phyloP scores from a whole-genome alignment of 2,113 vertebrate species.

The Motacilla tschutschensis region DNA sequence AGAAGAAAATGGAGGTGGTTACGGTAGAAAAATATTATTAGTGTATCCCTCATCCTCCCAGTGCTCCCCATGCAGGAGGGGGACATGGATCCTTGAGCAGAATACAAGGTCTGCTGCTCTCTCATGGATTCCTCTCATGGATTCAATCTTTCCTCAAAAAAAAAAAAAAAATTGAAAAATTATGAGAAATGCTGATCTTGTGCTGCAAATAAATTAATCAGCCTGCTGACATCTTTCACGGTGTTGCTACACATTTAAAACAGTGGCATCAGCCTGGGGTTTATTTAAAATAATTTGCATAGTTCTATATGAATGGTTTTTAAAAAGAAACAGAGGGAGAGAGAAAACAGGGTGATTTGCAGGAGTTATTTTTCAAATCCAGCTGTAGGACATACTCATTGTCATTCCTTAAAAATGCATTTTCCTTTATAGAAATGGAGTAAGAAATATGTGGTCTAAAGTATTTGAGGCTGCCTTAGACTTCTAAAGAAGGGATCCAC shows the following conservation, averaged over 20 bases:
- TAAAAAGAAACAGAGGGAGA: neutral
- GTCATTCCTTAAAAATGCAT: neutral
- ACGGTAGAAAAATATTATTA: slow-evolving; percentile 20
- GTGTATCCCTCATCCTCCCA: slow-evolving; percentile 11
- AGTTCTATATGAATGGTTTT: slow-evolving; percentile 25
- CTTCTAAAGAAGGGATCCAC: slow-evolving; percentile 5
- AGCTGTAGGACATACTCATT: slow-evolving; percentile 3
- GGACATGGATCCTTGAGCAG: slow-evolving; percentile 39
- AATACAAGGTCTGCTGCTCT: slow-evolving; percentile 7
- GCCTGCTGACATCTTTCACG: neutral
- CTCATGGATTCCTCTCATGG: slow-evolving; percentile 15
- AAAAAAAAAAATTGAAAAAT: neutral
- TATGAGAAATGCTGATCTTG: slow-evolving; percentile 2
- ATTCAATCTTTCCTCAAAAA: neutral
- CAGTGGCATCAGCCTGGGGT: slow-evolving; percentile 15
- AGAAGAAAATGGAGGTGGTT: slow-evolving; percentile 55
- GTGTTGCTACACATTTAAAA: slow-evolving; percentile 27
- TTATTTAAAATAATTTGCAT: slow-evolving; percentile 46
- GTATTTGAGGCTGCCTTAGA: neutral
- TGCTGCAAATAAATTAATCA: slow-evolving; percentile 31
- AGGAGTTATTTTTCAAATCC: slow-evolving; percentile 53
- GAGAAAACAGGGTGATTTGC: neutral
- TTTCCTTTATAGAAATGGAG: neutral
- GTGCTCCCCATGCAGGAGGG: slow-evolving; percentile 15
- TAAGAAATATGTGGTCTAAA: neutral